Base-by-base conservation (phyloP, 1,140 invertebrate species). In the Ridgeia piscesae region DNA sequence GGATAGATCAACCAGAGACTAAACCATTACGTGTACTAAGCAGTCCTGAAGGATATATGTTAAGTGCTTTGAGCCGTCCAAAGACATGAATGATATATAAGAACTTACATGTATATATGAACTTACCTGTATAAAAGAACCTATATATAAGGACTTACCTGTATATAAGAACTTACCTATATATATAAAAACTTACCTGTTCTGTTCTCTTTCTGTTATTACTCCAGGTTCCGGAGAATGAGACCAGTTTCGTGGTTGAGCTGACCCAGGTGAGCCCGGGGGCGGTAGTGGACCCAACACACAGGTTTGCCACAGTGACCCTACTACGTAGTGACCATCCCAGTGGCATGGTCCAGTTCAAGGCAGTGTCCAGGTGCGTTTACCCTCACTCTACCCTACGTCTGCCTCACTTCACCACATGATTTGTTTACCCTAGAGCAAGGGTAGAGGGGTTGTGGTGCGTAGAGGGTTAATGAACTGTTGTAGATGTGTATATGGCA, bases 311-410 rank as follows among this genome's bases (percentile, higher is more conserved):
- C 34, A 93, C 50, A 11, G 94, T 96, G 17, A 95, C 91, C 9
- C 93, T 95, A 1, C 92, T 92, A 34, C 92, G 94, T 0, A 96
- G 95, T 94, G 95, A 96, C 93, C 92, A 95, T 93, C 93, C 95
- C 0, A 93, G 94, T 91, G 95, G 95, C 4, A 93, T 95, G 33
- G 91, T 96, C n/a, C 94, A 95, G 93, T 95, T 95, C 91, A 92
- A 93, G 35, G 89, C 92, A 27, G 92, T 93, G 42, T 94, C 94
- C 14, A 95, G 95, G 95, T 95, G 93, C 92, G 77, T 92, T 48
- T 50, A 6, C 48, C 31, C 35, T 88, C 88, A 21, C 34, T 14
- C 34, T 77, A 42, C 11, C 88, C 33, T n/a, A 14, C 27, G 11
- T 48, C 35, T 92, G 31, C 88, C 14, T 21, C 33, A 91, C 48